Base-by-base conservation (phyloP, 1,140 invertebrate species). In the Latrodectus geometricus region DNA sequence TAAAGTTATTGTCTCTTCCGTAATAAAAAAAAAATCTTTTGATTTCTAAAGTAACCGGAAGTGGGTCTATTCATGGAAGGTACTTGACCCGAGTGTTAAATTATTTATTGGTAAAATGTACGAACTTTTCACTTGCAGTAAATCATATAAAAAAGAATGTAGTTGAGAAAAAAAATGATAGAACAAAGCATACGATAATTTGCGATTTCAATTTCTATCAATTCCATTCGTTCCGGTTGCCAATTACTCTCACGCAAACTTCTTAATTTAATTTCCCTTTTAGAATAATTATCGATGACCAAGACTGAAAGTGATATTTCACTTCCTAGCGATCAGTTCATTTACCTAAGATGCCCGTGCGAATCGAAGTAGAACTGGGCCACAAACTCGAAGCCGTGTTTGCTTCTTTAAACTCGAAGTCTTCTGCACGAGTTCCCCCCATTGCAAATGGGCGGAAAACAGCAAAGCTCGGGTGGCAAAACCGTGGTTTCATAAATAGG, bases 261-360 rank as follows among this genome's bases (percentile, higher is more conserved):
- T 23, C 54, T 66, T 14, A 66, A 78, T 78, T 66, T 68, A 65
- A 66, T 68, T 66, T 23, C 23, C 23, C 77, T n/a, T 49, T 65
- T n/a, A 35, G 77, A n/a, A 48, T 66, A 78, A 68, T 66, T 48
- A 61, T 35, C 35, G 20, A 21, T 69, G 21, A 23, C 68, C 17
- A 23, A 49, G 65, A 20, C 4, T 17, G 49, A 79, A 79, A 80
- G 78, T 54, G 78, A 80, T 35, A 78, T 23, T 80, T 21, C 20
- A 21, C 49, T 80, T 80, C 49, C 66, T 73, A 35, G 12, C 23
- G 72, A 73, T 73, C 23, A 52, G 78, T 80, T 80, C 78, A 21
- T 80, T 80, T 80, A 80, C 78, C 78, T 48, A 70, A 80, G 78
- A 61, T 80, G 66, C 76, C 65, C 52, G n/a, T 15, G n/a, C 15